These are phyloP conservation scores for Sycophila sp. DNA, from an alignment of 1,140 invertebrate species.

Conservation along the genomic window DNA sequence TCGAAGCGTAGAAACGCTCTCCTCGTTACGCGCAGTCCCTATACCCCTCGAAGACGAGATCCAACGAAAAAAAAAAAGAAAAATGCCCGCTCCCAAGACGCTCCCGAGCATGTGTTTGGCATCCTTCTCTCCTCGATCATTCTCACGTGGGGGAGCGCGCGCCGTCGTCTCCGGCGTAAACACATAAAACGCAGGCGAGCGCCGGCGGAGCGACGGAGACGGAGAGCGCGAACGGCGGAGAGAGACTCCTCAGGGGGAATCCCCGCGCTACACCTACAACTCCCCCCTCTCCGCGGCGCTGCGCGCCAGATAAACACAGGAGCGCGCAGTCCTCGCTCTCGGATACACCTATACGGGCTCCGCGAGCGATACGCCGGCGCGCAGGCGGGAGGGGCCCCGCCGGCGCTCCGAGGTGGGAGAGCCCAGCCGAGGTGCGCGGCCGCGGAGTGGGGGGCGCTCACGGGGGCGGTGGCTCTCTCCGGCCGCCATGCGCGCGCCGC, in stretches of 20 bases:
- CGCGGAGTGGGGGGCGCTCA: neutral
- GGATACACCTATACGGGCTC: neutral
- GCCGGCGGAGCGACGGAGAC: conserved; percentile 16
- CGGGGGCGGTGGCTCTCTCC: neutral
- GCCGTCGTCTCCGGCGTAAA: conserved; percentile 4
- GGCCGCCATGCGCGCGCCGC: neutral
- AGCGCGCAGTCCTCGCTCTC: neutral
- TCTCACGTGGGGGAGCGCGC: conserved; percentile 26
- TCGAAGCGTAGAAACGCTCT: too few species aligned
- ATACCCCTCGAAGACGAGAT: too few species aligned
- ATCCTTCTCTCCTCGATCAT: neutral
- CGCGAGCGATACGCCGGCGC: neutral
- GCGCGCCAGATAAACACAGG: too few species aligned
- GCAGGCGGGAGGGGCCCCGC: neutral
- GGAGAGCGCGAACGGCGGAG: neutral
- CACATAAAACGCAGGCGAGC: conserved; percentile 19
- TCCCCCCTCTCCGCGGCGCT: neutral
- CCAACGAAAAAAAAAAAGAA: conserved; percentile 12
- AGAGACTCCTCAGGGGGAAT: neutral
- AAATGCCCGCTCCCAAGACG: conserved; percentile 7
- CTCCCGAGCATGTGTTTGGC: conserved; percentile 2
- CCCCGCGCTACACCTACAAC: neutral
- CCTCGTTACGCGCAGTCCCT: too few species aligned
- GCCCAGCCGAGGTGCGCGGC: neutral
- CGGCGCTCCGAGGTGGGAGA: too few species aligned